Conservation (phyloP, 1,140 invertebrate genomes). For the Drosophila micromelanica region DNA sequence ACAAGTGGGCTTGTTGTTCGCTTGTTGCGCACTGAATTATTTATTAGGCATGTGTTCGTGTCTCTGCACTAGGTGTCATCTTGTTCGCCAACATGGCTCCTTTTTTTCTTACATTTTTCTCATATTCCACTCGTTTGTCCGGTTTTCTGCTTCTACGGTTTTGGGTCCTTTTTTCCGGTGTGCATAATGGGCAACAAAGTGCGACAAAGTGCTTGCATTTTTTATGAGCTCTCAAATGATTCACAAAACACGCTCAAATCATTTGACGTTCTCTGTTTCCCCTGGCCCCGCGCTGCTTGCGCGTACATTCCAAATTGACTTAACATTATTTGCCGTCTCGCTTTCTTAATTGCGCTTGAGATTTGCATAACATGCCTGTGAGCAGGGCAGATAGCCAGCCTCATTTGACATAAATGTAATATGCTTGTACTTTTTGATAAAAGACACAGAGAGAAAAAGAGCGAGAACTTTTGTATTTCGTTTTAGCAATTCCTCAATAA, state of each 20-base stretch:
- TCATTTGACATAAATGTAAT: slow-evolving; percentile 51
- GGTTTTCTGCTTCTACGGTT: background rate
- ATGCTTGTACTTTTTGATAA: slow-evolving; percentile 44
- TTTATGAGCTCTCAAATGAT: slow-evolving; percentile 59
- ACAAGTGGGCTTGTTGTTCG: slow-evolving; percentile 77
- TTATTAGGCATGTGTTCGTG: slow-evolving; percentile 80
- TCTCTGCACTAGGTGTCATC: slow-evolving; percentile 77
- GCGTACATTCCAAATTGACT: slow-evolving; percentile 45
- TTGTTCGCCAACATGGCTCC: slow-evolving; percentile 55
- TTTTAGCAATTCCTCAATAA: slow-evolving; percentile 32
- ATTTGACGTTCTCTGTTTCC: slow-evolving; percentile 2
- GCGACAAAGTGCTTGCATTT: slow-evolving; percentile 63
- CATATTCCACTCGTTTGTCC: slow-evolving; percentile 3
- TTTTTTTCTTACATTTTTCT: slow-evolving; percentile 35
- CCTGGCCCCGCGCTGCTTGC: no score
- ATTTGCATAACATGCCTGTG: slow-evolving; percentile 71
- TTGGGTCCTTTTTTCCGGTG: background rate
- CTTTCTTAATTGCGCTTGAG: slow-evolving; percentile 52
- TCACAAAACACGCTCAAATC: slow-evolving; percentile 49
- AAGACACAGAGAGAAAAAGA: background rate
- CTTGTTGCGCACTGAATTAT: slow-evolving; percentile 81
- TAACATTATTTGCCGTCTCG: slow-evolving; percentile 38
- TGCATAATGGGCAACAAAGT: slow-evolving; percentile 45
- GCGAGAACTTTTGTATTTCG: slow-evolving; percentile 1
- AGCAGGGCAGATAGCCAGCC: slow-evolving; percentile 28